Evolutionary conservation across 1,140 invertebrate genomes (phyloP).

Genomic region (Laodelphax striatellus): DNA sequence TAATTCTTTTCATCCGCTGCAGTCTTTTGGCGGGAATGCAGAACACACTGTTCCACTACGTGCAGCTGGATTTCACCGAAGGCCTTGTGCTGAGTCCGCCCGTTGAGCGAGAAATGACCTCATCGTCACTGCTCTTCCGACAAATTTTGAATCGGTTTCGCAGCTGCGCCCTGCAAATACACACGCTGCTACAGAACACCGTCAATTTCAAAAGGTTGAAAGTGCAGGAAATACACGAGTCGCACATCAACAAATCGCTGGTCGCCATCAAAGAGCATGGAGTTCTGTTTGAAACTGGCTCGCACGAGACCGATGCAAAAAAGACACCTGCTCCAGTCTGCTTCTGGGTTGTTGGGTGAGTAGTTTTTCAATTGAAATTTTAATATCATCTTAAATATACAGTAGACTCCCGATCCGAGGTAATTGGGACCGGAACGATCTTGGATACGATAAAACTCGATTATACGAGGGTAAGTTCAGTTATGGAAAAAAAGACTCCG

Average conservation of each 20-base stretch:
- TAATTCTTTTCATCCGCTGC: conserved; percentile 23
- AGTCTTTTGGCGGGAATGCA: conserved; percentile 49
- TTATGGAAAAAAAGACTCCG: too few species aligned
- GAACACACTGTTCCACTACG: conserved; percentile 54
- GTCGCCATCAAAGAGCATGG: conserved; percentile 67
- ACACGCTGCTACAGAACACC: conserved; percentile 54
- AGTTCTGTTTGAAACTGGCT: conserved; percentile 39
- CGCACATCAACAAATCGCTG: conserved; percentile 53
- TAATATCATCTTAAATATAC: too few species aligned
- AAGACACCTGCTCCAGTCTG: conserved; percentile 22
- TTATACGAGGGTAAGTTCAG: too few species aligned
- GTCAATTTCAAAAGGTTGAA: conserved; percentile 36
- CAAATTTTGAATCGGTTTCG: conserved; percentile 55
- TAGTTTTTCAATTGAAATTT: too few species aligned
- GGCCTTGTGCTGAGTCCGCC: conserved; percentile 49
- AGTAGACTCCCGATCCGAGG: too few species aligned
- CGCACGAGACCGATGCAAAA: conserved; percentile 15
- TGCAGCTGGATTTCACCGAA: conserved; percentile 50
- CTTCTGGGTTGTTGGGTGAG: conserved; percentile 37
- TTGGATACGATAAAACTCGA: too few species aligned
- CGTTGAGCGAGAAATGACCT: conserved; percentile 30
- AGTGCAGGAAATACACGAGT: conserved; percentile 41
- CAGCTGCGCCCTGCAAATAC: conserved; percentile 51
- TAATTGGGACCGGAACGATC: too few species aligned
- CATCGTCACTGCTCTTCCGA: conserved; percentile 30